Evolutionary conservation across 2,797 vertebrate species (phyloP), one percentile per base, ranked within the genome.

Genomic region (Menidia menidia): DNA sequence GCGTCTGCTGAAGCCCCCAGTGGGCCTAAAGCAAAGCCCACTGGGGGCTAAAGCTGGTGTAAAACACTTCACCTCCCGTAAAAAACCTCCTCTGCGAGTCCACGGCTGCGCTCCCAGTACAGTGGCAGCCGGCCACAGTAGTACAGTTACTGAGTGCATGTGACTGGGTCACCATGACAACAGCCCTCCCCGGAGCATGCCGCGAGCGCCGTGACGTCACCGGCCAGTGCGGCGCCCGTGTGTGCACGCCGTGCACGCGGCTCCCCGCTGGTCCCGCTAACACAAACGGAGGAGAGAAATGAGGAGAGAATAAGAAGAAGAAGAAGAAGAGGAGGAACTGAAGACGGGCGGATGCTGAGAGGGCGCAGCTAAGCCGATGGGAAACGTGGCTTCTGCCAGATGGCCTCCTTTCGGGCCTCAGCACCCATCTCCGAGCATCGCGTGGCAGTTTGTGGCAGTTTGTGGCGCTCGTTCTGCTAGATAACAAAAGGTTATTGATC

Each of bases 151-250:
- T 78, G 69, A 86, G 81, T 79, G 73, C 87, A 87, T 87, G 82
- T 81, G 89, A 84, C 76, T 65, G 54, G 75, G 89, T 93, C 86
- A 64, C 92, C 92, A 93, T 94, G 88, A 90, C 91, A 91, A 93
- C 92, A 73, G 69, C 64, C 75, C 58, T 92, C 88, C 87, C 87
- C 75, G 67, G 85, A 82, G 92, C 87, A 82, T 86, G 75, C 75
- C 82, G 80, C 73, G 81, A 73, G 80, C 78, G 71, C 45, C 59
- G 82, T 76, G 82, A 88, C 81, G 54, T 91, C 86, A 88, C 72
- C 52, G 70, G 65, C 57, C 60, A 79, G 57, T 73, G 64, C 41
- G 2, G 69, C 2, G 74, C 18, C 35, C 31, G 58, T 71, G 60
- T 72, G 75, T 62, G 67, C 73, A 15, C 44, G 54, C 48, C 2